phyloP scores from a whole-genome alignment of 2,888 invertebrate species.

The Stegana nigrithorax region DNA sequence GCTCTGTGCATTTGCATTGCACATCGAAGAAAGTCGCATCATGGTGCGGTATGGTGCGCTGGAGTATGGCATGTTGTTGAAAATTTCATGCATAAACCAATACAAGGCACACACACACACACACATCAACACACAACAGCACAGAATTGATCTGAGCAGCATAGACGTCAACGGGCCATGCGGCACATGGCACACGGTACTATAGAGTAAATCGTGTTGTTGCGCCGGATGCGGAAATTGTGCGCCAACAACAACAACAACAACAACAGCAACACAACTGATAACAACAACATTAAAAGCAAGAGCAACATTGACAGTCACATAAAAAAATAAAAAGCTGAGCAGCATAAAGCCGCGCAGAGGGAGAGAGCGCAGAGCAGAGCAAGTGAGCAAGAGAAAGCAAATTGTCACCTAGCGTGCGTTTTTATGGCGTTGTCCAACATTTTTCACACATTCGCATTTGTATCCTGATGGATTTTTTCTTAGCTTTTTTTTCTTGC shows the following conservation, averaged over 20 bases:
- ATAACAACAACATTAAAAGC: neutral
- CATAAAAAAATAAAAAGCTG: slow-evolving; percentile 19
- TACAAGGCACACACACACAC: slow-evolving; percentile 29
- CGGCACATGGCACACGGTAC: too few relatives aligned
- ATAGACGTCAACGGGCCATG: too few relatives aligned
- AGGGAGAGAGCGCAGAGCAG: slow-evolving; percentile 32
- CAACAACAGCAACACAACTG: slow-evolving; percentile 43
- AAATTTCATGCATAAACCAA: slow-evolving; percentile 56
- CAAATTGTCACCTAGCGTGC: neutral
- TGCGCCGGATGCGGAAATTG: slow-evolving; percentile 62
- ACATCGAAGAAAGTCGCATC: neutral
- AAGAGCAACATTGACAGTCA: neutral
- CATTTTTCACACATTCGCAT: neutral
- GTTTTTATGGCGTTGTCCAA: neutral
- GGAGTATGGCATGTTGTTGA: neutral
- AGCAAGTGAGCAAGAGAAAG: slow-evolving; percentile 34
- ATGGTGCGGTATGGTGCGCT: neutral
- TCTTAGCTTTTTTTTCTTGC: too few relatives aligned
- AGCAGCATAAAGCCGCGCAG: slow-evolving; percentile 31
- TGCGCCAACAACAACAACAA: slow-evolving; percentile 15
- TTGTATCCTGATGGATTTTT: too few relatives aligned
- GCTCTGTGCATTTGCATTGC: neutral
- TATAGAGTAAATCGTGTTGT: slow-evolving; percentile 39
- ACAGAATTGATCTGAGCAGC: too few relatives aligned
- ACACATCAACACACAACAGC: neutral